A percentile compares a stretch with the other conserved stretches of the same genome.
Conservation (phyloP, 2,888 invertebrate genomes). For the Brachypalpus laphriformis region DNA sequence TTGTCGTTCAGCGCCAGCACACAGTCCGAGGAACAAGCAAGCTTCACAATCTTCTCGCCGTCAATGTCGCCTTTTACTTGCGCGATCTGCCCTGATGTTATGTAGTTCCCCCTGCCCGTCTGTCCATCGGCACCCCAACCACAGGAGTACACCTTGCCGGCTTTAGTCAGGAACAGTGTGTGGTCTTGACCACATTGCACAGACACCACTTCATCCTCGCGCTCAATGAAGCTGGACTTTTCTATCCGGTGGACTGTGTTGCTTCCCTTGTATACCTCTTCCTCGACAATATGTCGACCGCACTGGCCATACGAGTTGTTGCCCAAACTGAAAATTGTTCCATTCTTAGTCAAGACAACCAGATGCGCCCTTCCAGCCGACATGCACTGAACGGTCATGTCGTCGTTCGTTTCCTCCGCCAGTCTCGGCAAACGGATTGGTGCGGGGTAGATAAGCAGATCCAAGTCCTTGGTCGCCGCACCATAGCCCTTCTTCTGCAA, state of each 20-base stretch:
- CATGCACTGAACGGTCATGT: conserved; percentile 80
- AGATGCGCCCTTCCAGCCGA: conserved; percentile 95
- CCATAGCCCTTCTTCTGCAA: conserved; percentile 78
- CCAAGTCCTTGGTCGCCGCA: conserved; percentile 86
- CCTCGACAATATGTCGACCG: conserved; percentile 89
- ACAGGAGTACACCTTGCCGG: conserved; percentile 92
- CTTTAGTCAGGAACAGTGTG: conserved; percentile 87
- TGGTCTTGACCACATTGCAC: conserved; percentile 95
- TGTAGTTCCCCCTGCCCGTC: conserved; percentile 90
- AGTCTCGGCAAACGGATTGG: conserved; percentile 87
- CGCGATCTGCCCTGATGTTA: conserved; percentile 85
- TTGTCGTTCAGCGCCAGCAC: conserved; percentile 94
- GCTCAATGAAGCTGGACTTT: conserved; percentile 86
- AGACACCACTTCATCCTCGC: conserved; percentile 85
- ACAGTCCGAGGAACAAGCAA: conserved; percentile 92
- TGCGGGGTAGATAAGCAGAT: conserved; percentile 88
- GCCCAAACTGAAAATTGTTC: conserved; percentile 92
- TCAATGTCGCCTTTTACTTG: conserved; percentile 91
- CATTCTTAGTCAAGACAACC: conserved; percentile 89
- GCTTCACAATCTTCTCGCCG: conserved; percentile 90
- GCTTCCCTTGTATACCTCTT: conserved; percentile 89
- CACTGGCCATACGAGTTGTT: conserved; percentile 98
- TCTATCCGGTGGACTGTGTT: conserved; percentile 87
- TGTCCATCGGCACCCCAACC: conserved; percentile 99
- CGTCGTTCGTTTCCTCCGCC: conserved; percentile 84